A percentile compares a stretch with the other conserved stretches of the same genome.
phyloP scores from a whole-genome alignment of 2,797 vertebrate species.

The Melanotaenia maccullochi region DNA sequence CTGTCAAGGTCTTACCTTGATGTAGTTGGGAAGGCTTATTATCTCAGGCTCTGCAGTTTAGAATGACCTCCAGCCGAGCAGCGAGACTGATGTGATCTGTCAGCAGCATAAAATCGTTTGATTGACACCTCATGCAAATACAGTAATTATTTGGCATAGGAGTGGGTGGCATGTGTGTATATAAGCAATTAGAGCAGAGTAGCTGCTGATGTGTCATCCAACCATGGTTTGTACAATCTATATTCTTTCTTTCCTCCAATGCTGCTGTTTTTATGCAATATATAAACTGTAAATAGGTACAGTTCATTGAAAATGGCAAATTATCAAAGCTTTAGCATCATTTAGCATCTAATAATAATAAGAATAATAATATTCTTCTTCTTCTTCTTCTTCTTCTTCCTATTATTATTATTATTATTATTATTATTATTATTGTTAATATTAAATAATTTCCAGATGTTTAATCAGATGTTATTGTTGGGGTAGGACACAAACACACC shows the following conservation, averaged over 20 bases:
- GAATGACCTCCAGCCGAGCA: neutral
- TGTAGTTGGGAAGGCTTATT: neutral
- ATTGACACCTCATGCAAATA: slow-evolving; percentile 3
- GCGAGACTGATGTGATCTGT: slow-evolving; percentile 8
- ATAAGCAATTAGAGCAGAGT: slow-evolving; percentile 2
- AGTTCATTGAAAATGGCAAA: neutral
- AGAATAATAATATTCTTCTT: no score
- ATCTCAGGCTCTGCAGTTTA: neutral
- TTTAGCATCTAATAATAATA: no score
- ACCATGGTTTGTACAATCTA: neutral
- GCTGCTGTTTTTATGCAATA: neutral
- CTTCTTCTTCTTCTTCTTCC: no score
- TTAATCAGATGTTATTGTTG: no score
- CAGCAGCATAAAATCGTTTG: slow-evolving; percentile 6
- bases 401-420: no score
- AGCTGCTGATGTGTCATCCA: slow-evolving; percentile 1
- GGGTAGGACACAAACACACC: no score
- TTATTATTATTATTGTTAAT: no score
- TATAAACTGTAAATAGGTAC: neutral
- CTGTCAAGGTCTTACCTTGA: neutral
- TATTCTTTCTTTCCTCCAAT: neutral
- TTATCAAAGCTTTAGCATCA: neutral
- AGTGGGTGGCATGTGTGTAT: slow-evolving; percentile 1
- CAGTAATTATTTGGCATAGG: neutral
- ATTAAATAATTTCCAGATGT: no score